Percentiles rank a stretch among this genome's conserved stretches.
These are phyloP conservation scores for Heliconius erato DNA, from an alignment of 2,888 invertebrate genomes.

Conservation along the genomic window DNA sequence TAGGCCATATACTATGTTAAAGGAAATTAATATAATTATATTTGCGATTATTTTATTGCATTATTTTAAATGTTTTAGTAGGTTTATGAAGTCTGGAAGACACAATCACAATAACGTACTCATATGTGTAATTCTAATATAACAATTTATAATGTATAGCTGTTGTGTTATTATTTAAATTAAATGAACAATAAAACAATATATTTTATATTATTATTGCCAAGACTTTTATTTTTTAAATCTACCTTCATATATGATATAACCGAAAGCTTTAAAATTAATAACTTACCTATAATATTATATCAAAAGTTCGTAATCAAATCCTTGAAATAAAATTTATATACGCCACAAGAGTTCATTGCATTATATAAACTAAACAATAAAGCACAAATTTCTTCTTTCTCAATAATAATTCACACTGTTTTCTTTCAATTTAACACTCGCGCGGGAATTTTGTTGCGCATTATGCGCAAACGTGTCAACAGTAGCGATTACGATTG, in stretches of 20 bases:
- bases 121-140: neutral
- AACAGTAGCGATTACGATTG: constrained; percentile 70
- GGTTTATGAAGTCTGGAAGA: neutral
- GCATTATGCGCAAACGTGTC: constrained; percentile 74
- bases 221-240: neutral
- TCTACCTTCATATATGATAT: neutral
- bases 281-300: constrained; percentile 67
- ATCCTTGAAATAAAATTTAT: constrained; percentile 60
- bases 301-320: constrained; percentile 54
- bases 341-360: constrained; percentile 65
- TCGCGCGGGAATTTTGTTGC: constrained; percentile 76
- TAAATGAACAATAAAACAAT: neutral
- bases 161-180: neutral
- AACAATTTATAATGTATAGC: neutral
- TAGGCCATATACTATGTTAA: constrained; percentile 12
- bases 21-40: neutral
- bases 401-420: constrained; percentile 71
- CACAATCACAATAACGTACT: no score
- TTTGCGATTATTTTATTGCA: neutral
- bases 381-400: constrained; percentile 69
- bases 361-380: constrained; percentile 67
- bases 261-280: neutral
- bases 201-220: neutral
- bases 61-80: neutral
- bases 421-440: constrained; percentile 72